phyloP scores from a whole-genome alignment of 2,797 vertebrate genomes.

The Valencia hispanica region DNA sequence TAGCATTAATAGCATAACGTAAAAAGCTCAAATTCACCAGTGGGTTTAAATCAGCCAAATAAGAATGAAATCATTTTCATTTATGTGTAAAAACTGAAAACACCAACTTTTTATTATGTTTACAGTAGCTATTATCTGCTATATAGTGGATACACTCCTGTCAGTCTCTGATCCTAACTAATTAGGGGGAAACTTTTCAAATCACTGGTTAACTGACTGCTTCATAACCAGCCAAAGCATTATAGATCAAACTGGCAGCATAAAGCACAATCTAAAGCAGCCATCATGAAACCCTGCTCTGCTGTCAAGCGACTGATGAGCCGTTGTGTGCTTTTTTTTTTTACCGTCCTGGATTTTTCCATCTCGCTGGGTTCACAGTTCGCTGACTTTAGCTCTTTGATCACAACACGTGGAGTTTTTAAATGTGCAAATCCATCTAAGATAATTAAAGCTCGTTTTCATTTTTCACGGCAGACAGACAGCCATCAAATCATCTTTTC shows the following conservation, averaged over 20 bases:
- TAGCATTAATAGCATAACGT: too few species aligned
- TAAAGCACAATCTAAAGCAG: background rate
- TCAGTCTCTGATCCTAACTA: background rate
- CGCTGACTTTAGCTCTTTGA: slow-evolving; percentile 13
- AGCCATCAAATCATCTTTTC: slow-evolving; percentile 47
- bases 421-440: slow-evolving; percentile 43
- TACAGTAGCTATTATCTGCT: too few species aligned
- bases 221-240: slow-evolving; percentile 17
- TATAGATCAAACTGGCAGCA: slow-evolving; percentile 23
- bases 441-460: slow-evolving; percentile 38
- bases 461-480: slow-evolving; percentile 5
- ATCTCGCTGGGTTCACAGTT: slow-evolving; percentile 18
- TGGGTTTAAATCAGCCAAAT: background rate
- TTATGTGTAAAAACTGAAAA: background rate
- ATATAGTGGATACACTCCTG: background rate
- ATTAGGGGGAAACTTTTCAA: background rate
- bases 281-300: slow-evolving; percentile 1
- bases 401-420: slow-evolving; percentile 22
- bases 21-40: background rate
- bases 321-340: background rate
- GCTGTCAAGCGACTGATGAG: background rate
- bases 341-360: background rate
- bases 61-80: background rate
- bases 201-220: background rate
- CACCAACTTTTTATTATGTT: too few species aligned